A percentile compares a stretch with the other conserved stretches of the same genome.
Conservation (phyloP, 2,797 vertebrate genomes). For the Trichosurus vulpecula region DNA sequence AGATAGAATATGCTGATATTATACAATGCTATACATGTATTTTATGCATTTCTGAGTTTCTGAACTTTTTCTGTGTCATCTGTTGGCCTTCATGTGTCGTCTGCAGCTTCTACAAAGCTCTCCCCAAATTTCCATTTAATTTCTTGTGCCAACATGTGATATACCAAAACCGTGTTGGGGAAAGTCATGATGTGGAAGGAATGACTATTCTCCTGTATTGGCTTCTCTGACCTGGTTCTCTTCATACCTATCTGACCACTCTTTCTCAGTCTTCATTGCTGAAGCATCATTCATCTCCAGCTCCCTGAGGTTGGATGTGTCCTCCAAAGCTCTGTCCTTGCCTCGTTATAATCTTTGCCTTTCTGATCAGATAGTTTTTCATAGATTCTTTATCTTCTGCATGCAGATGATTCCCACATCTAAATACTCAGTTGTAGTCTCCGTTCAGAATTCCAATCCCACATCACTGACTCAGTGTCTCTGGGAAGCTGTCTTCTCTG, state of each 20-base stretch:
- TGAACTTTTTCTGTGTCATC: not conserved
- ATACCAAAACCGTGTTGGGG: not conserved
- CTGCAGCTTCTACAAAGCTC: not conserved
- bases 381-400: too few relatives aligned
- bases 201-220: not conserved
- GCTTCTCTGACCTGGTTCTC: not conserved
- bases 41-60: not conserved
- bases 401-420: too few relatives aligned
- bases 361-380: not conserved
- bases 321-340: not conserved
- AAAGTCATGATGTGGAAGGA: not conserved
- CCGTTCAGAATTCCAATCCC: too few relatives aligned
- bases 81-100: not conserved
- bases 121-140: not conserved
- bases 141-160: not conserved
- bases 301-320: not conserved
- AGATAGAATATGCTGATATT: not conserved
- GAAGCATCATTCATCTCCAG: not conserved
- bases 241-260: not conserved
- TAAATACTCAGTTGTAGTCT: too few relatives aligned
- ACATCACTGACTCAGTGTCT: too few relatives aligned
- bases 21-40: not conserved
- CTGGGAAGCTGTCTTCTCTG: too few relatives aligned
- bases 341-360: not conserved
- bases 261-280: not conserved